Evolutionary conservation across 2,113 vertebrate genomes (phyloP).

Genomic region (Myodes glareolus): DNA sequence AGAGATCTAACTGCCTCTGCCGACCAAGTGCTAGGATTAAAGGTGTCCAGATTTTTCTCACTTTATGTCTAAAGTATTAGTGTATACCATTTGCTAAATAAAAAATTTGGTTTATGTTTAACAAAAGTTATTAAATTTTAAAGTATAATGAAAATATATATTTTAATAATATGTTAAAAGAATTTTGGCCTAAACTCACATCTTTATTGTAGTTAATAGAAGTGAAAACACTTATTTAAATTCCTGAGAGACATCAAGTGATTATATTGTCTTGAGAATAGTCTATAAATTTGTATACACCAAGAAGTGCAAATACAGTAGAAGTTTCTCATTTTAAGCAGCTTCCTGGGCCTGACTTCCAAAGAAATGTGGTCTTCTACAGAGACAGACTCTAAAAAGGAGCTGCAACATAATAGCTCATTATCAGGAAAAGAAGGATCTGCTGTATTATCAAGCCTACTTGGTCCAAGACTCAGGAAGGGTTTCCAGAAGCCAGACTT

Average conservation of each 20-base stretch:
- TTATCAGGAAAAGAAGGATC: neutral
- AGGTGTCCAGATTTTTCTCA: neutral
- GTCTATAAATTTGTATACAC: constrained; percentile 45
- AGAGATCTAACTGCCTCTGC: neutral
- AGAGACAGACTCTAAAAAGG: neutral
- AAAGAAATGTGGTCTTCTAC: neutral
- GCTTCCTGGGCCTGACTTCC: constrained; percentile 47
- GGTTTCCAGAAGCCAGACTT: neutral
- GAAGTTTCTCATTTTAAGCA: constrained; percentile 36
- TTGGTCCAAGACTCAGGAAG: neutral
- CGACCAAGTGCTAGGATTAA: neutral
- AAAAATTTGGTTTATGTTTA: constrained; percentile 30
- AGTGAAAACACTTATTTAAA: constrained; percentile 51
- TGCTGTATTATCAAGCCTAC: neutral
- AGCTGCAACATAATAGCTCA: neutral
- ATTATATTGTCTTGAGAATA: constrained; percentile 51
- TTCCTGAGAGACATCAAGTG: constrained; percentile 4
- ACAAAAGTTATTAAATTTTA: constrained; percentile 46
- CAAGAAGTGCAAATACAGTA: constrained; percentile 31
- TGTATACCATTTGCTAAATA: constrained; percentile 36
- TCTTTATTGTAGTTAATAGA: constrained; percentile 58
- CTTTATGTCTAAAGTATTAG: neutral
- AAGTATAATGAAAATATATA: constrained; percentile 53
- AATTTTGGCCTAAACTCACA: constrained; percentile 51
- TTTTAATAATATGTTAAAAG: constrained; percentile 65